Evolutionary conservation across 2,797 vertebrate species (phyloP).

Genomic region (Stomatorhinus walkeri): DNA sequence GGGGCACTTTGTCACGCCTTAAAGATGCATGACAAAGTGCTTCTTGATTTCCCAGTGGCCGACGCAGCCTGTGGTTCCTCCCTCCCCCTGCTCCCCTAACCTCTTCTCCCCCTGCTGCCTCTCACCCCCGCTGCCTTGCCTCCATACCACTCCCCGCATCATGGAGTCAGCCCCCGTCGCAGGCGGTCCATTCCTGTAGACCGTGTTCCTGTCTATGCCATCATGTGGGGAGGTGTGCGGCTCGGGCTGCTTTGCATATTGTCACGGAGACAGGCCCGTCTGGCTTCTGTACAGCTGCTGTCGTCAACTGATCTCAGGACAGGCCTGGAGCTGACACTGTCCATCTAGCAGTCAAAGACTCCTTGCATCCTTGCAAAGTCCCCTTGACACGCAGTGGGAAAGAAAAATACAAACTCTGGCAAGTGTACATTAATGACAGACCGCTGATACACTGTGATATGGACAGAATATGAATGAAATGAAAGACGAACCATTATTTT

Average conservation of each 20-base stretch:
- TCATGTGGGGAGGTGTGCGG: conserved; percentile 15
- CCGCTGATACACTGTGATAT: not conserved
- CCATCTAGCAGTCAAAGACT: conserved; percentile 14
- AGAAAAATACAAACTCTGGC: not conserved
- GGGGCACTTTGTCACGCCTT: conserved; percentile 70
- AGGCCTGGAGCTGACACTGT: not conserved
- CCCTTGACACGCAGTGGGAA: not conserved
- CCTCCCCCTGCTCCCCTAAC: not conserved
- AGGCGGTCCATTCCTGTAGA: not conserved
- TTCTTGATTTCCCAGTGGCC: conserved; percentile 74
- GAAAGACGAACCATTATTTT: not conserved
- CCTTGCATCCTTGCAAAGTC: not conserved
- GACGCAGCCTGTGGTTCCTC: conserved; percentile 18
- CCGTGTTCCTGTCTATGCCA: conserved; percentile 26
- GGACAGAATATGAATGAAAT: not conserved
- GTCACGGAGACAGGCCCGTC: conserved; percentile 21
- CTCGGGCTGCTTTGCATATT: conserved; percentile 18
- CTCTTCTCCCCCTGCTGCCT: not conserved
- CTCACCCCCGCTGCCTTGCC: not conserved
- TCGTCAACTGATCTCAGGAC: not conserved
- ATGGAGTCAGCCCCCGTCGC: conserved; percentile 11
- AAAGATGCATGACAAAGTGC: conserved; percentile 76
- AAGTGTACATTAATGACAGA: not conserved
- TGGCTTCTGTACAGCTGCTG: not conserved
- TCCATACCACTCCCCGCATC: conserved; percentile 17